Conservation (phyloP, 2,888 invertebrate species). For the Pachymerium ferrugineum region DNA sequence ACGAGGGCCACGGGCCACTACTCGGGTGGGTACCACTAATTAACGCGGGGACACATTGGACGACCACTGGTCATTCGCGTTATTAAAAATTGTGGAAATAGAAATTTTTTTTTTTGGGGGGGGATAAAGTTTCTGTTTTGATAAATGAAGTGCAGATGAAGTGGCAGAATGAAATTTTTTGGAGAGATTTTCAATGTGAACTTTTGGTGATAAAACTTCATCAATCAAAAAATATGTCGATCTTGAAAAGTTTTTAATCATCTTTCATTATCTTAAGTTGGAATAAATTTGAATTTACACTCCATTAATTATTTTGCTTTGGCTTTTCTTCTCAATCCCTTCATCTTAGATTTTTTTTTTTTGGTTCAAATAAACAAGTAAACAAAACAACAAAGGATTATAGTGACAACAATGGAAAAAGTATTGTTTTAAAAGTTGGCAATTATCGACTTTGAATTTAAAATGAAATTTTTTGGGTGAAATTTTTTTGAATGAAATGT, state of each 20-base stretch:
- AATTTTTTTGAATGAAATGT: neutral
- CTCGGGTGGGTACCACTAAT: conserved; percentile 5
- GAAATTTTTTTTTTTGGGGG: neutral
- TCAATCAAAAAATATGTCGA: conserved; percentile 16
- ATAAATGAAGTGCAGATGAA: conserved; percentile 27
- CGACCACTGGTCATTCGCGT: neutral
- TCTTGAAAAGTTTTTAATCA: conserved; percentile 15
- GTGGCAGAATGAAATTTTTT: conserved; percentile 1
- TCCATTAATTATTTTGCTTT: conserved; percentile 29
- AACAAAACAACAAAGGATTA: conserved; percentile 25
- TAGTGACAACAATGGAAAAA: neutral
- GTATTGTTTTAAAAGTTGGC: neutral
- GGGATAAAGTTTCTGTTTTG: neutral
- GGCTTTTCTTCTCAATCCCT: neutral
- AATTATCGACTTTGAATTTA: neutral
- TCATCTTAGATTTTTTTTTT: too few species aligned
- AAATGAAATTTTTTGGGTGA: neutral
- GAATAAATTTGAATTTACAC: conserved; percentile 19
- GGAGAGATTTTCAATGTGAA: neutral
- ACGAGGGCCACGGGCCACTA: conserved; percentile 21
- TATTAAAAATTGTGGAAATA: neutral
- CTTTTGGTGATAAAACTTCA: conserved; percentile 19
- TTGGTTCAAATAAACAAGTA: conserved; percentile 1
- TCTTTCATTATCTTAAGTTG: neutral
- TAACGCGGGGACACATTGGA: neutral